Conservation (phyloP, 2,113 vertebrate genomes). For the Atractosteus spatula region DNA sequence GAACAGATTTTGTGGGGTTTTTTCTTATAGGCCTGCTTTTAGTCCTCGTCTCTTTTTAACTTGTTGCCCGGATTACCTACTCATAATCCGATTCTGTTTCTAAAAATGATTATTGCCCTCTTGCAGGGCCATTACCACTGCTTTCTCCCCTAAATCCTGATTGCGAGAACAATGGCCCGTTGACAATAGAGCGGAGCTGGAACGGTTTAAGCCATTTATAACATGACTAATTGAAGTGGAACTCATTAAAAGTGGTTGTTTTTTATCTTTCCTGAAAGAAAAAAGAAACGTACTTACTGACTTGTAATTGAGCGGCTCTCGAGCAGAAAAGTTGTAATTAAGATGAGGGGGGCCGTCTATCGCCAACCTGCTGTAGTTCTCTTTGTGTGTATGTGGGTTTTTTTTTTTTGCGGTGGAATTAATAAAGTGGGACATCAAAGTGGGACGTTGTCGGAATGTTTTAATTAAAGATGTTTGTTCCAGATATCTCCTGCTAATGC, state of each 20-base stretch:
- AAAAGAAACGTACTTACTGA: conserved; percentile 45
- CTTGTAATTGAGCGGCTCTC: conserved; percentile 62
- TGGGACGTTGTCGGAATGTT: conserved; percentile 54
- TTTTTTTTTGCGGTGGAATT: conserved; percentile 31
- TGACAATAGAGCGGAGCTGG: conserved; percentile 43
- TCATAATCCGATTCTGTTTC: too few species aligned
- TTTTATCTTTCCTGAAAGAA: conserved; percentile 62
- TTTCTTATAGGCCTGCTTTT: too few species aligned
- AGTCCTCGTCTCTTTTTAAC: too few species aligned
- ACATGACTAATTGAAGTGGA: conserved; percentile 58
- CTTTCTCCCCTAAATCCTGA: conserved; percentile 17
- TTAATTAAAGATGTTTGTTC: conserved; percentile 76
- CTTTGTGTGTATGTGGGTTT: background rate
- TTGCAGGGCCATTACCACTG: too few species aligned
- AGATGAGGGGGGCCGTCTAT: conserved; percentile 4
- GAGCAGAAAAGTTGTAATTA: conserved; percentile 28
- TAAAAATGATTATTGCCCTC: too few species aligned
- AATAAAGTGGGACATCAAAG: conserved; percentile 58
- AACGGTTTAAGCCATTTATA: conserved; percentile 42
- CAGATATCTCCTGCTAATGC: conserved; percentile 61
- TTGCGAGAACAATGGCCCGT: conserved; percentile 46
- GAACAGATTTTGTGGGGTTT: too few species aligned
- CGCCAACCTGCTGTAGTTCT: conserved; percentile 13
- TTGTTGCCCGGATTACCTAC: too few species aligned
- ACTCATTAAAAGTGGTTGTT: conserved; percentile 68